phyloP scores from a whole-genome alignment of 2,797 vertebrate genomes.

The Basileuterus tristriatus region DNA sequence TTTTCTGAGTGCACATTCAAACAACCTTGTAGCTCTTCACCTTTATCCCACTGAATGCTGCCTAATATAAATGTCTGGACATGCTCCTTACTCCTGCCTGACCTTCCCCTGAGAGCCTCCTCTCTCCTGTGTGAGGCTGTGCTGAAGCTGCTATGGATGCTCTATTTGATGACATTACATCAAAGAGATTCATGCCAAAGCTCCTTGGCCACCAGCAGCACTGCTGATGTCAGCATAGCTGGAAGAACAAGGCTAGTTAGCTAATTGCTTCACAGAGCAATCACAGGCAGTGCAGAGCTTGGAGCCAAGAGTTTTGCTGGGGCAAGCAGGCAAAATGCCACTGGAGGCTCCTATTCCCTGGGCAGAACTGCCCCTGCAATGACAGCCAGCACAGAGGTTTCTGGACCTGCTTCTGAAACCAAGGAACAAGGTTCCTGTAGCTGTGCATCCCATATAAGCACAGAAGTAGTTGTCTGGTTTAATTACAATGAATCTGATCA shows the following conservation, averaged over 20 bases:
- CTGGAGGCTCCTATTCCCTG: not conserved
- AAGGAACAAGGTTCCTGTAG: not conserved
- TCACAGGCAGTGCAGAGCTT: not conserved
- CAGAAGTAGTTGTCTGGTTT: not conserved
- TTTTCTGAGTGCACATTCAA: not conserved
- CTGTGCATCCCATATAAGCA: not conserved
- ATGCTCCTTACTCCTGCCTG: not conserved
- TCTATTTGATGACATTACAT: conserved; percentile 43
- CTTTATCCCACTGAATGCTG: not conserved
- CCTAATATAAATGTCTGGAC: not conserved
- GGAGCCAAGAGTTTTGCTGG: conserved; percentile 42
- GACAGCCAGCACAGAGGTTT: not conserved
- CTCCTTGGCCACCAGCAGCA: conserved; percentile 22
- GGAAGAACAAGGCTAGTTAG: conserved; percentile 59
- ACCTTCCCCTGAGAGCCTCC: not conserved
- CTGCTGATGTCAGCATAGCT: conserved; percentile 58
- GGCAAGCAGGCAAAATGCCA: not conserved
- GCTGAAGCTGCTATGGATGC: not conserved
- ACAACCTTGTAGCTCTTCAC: not conserved
- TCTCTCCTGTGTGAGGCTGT: not conserved
- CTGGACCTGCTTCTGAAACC: not conserved
- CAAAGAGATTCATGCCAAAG: conserved; percentile 18
- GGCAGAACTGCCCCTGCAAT: not conserved
- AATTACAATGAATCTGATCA: not conserved
- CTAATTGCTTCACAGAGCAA: conserved; percentile 54